Base-by-base conservation (phyloP, 2,888 invertebrate genomes). In the Palloptera scutellata region DNA sequence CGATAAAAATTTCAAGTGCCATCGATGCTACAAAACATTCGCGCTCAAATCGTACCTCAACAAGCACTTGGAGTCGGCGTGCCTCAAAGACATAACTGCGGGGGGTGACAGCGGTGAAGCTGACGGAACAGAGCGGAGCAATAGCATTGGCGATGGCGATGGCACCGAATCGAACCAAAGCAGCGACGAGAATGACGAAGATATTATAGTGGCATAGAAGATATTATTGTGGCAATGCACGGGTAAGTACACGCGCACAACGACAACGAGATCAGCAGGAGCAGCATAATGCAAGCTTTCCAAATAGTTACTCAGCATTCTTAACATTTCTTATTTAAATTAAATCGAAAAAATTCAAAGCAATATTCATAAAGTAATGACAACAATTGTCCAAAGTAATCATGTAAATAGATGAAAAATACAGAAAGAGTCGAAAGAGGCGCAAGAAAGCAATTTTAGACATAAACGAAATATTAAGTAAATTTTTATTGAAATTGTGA, bases 11-110 rank as follows among this genome's bases (percentile, higher is more conserved):
- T 95, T 91, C 88, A 90, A 91, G 82, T 97, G 97, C 84, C 86
- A 89, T 74, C 89, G 92, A 72, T 97, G 97, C 86, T 89, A 91
- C 81, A 96, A 96, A 86, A 91, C 92, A 40, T 97, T 97, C 86
- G 96, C 96, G 19, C 90, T 97, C 75, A 97, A 97, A 86, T 96
- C 96, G 74, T 97, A 97, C 87, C 89, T 97, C 67, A 96, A 94
- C 86, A 97, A 97, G 86, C 97, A 97, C 86, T 90, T 93, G 81
- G 97, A 97, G 86, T 93, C 95, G 48, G 91, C 95, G 40, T 97
- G 97, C 85, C 87, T 89, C 78, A 89, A 89, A 73, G 90, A 90
- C 61, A 70, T 72, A 1, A 76, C 76, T 6, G 74, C 71, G 45
- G 71, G 74, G n/a, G 64, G 61, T 19, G 55, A 20, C 15, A 40